Evolutionary conservation across 2,888 invertebrate genomes (phyloP).

Genomic region (Dolomedes plantarius): DNA sequence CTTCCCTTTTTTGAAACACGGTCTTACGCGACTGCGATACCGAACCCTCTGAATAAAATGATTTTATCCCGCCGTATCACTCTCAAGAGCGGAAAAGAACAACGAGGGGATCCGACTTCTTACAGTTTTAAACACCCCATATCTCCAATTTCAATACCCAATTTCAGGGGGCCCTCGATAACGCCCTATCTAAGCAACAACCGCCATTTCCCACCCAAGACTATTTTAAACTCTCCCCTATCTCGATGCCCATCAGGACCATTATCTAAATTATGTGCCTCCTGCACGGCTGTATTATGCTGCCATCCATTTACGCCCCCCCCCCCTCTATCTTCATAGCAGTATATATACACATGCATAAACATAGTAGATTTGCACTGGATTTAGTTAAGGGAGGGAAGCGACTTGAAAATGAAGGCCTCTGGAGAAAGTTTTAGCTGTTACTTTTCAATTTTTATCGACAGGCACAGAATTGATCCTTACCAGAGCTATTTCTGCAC

Average conservation of each 20-base stretch:
- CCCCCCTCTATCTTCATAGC: not conserved
- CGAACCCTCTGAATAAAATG: no score
- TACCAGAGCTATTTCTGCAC: no score
- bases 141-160: not conserved
- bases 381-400: not conserved
- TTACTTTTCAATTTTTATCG: no score
- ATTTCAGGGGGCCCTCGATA: not conserved
- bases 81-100: not conserved
- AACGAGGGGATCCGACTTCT: not conserved
- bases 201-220: not conserved
- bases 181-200: not conserved
- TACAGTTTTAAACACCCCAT: not conserved
- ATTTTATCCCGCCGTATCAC: no score
- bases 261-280: conserved; percentile 11
- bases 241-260: not conserved
- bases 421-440: no score
- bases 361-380: not conserved
- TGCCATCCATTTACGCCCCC: not conserved
- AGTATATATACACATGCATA: conserved; percentile 4
- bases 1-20: no score
- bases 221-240: conserved; percentile 1
- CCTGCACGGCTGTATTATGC: not conserved
- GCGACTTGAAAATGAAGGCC: no score
- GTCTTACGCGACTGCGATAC: no score
- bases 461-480: no score